Evolutionary conservation across 2,888 invertebrate genomes (phyloP).

Genomic region (Bembecia ichneumoniformis): DNA sequence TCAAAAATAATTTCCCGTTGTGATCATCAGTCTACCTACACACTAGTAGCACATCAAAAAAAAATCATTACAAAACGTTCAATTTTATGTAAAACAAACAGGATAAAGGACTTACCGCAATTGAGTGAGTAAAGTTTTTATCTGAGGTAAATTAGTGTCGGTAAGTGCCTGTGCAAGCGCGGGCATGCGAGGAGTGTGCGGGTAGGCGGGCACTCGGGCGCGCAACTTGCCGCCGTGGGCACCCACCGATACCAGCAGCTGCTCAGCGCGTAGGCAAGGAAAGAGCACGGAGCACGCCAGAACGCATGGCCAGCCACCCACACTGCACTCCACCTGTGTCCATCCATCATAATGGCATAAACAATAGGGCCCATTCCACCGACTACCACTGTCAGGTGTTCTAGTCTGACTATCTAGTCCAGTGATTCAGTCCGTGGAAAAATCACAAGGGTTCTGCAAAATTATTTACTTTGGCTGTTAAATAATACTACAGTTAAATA

Average conservation of each 20-base stretch:
- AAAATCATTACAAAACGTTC: too few relatives aligned
- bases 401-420: too few relatives aligned
- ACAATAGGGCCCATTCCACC: too few relatives aligned
- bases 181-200: slow-evolving; percentile 81
- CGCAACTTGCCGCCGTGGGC: slow-evolving; percentile 94
- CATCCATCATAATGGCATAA: too few relatives aligned
- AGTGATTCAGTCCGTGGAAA: too few relatives aligned
- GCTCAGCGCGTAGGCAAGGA: slow-evolving; percentile 93
- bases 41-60: too few relatives aligned
- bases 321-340: slow-evolving; percentile 80
- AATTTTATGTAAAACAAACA: too few relatives aligned
- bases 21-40: too few relatives aligned
- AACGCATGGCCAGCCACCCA: slow-evolving; percentile 90
- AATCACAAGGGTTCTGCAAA: too few relatives aligned
- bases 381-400: too few relatives aligned
- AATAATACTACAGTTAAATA: too few relatives aligned
- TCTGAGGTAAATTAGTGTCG: slow-evolving; percentile 31
- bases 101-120: slow-evolving; percentile 50
- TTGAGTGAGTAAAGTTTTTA: slow-evolving; percentile 50
- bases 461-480: too few relatives aligned
- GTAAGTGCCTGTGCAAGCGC: slow-evolving; percentile 85
- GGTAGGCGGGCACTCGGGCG: slow-evolving; percentile 93
- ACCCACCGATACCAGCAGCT: slow-evolving; percentile 92
- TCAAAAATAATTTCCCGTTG: background rate
- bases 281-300: slow-evolving; percentile 90